Evolutionary conservation across 1,140 invertebrate species (phyloP).

Genomic region (Battus philenor): DNA sequence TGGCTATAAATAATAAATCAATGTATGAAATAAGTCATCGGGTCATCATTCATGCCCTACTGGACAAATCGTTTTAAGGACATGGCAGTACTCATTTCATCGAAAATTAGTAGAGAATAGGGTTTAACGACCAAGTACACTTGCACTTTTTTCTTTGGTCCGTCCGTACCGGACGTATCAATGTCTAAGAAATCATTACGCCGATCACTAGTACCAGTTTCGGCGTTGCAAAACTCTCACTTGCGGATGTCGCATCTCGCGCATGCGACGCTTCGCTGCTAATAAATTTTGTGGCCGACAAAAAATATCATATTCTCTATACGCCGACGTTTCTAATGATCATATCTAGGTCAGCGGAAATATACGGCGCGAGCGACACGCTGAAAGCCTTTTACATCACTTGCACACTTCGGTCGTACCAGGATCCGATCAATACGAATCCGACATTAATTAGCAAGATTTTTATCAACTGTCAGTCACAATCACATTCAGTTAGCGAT

Average conservation of each 20-base stretch:
- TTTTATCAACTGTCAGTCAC: slow-evolving; percentile 44
- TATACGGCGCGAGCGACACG: slow-evolving; percentile 51
- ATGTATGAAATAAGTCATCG: too few relatives aligned
- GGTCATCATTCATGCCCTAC: too few relatives aligned
- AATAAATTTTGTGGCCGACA: slow-evolving; percentile 59
- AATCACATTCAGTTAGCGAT: slow-evolving; percentile 31
- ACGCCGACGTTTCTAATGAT: slow-evolving; percentile 66
- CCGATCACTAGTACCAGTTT: slow-evolving; percentile 57
- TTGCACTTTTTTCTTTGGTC: slow-evolving; percentile 52
- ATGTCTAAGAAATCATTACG: slow-evolving; percentile 56
- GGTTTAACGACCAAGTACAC: slow-evolving; percentile 49
- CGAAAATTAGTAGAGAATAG: too few relatives aligned
- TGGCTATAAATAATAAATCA: too few relatives aligned
- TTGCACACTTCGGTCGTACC: slow-evolving; percentile 47
- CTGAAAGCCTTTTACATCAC: slow-evolving; percentile 72
- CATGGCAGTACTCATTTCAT: too few relatives aligned
- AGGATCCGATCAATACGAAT: slow-evolving; percentile 53
- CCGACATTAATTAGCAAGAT: slow-evolving; percentile 39
- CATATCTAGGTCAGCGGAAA: slow-evolving; percentile 71
- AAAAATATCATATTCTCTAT: slow-evolving; percentile 70
- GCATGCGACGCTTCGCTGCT: slow-evolving; percentile 53
- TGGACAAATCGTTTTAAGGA: too few relatives aligned
- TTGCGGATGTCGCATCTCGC: slow-evolving; percentile 66
- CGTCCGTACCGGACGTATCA: slow-evolving; percentile 52
- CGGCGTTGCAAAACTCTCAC: slow-evolving; percentile 70